Conservation (phyloP, 2,113 vertebrate species). For the Odontesthes bonariensis region DNA sequence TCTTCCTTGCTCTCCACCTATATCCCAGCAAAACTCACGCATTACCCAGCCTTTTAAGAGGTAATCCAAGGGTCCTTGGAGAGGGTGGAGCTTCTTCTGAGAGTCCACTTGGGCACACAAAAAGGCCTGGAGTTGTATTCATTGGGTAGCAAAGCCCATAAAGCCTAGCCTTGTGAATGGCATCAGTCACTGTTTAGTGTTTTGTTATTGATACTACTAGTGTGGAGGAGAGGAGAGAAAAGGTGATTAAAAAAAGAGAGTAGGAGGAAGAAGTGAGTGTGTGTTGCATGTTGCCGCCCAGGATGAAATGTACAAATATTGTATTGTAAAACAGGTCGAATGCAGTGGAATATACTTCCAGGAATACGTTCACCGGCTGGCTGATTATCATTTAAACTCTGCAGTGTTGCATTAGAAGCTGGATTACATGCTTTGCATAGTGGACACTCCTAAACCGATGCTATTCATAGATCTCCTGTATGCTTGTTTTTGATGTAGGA, state of each 20-base stretch:
- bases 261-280: constrained; percentile 24
- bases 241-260: constrained; percentile 49
- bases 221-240: constrained; percentile 58
- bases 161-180: constrained; percentile 86
- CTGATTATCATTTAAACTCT: constrained; percentile 44
- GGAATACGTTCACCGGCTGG: constrained; percentile 47
- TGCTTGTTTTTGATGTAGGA: constrained; percentile 61
- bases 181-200: constrained; percentile 87
- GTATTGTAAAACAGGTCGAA: constrained; percentile 14
- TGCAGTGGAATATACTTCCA: constrained; percentile 23
- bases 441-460: constrained; percentile 60
- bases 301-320: constrained; percentile 20
- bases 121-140: constrained; percentile 88
- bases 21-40: constrained; percentile 56
- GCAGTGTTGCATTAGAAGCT: constrained; percentile 38
- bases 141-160: constrained; percentile 84
- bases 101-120: constrained; percentile 90
- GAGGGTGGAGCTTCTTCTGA: constrained; percentile 80
- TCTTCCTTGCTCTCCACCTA: constrained; percentile 34
- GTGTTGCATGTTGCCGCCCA: constrained; percentile 26
- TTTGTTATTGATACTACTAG: constrained; percentile 89
- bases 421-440: constrained; percentile 66
- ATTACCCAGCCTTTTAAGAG: constrained; percentile 81
- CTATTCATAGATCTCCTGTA: constrained; percentile 71
- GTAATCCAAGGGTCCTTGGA: constrained; percentile 84